Evolutionary conservation across 2,888 invertebrate species (phyloP), one percentile per base, ranked within the genome.

Genomic region (Platycheirus albimanus): DNA sequence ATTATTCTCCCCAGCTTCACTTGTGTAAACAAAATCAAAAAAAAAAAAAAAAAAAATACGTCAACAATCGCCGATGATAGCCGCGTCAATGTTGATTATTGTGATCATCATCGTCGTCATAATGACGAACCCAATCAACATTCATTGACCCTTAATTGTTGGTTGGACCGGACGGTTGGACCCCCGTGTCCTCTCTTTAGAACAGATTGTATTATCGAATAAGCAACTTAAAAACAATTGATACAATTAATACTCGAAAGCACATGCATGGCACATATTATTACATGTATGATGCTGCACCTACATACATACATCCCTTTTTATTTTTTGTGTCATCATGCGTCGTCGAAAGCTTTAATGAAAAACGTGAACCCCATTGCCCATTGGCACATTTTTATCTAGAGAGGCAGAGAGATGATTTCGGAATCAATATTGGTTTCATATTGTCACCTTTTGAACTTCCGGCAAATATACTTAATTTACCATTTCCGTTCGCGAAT

Each of bases 81-180:
- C 72, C 58, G 15, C 28, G 43, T 38, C 56, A 66, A 28, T 66
- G 71, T 58, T 43, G 47, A 75, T 71, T 30, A 76, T 58, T 70
- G 58, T 76, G 41, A 70, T 66, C 52, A 45, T 24, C 56, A 56
- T 51, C 24, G 58, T 51, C 38, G 58, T 58, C 45, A 24, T 75
- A 75, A 71, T 61, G 71, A 76, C 80, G 70, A 75, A 45, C 70
- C 45, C 80, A 81, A 81, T 81, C 80, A 75, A 71, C 75, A 76
- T 71, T 76, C 81, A 76, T 71, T 81, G 81, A 81, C 81, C 76
- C 67, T 81, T 75, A 80, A 80, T 75, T 67, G 81, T 38, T 24
- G 30, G 17, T 33, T 36, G 33, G 11, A 17, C 2, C 3, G 7
- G n/a, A 36, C 24, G 1, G 24, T 24, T 45, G 70, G 47, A 77